A percentile compares a stretch with the other conserved stretches of the same genome.
Conservation (phyloP, 2,797 vertebrate genomes). For the Ceryle rudis region DNA sequence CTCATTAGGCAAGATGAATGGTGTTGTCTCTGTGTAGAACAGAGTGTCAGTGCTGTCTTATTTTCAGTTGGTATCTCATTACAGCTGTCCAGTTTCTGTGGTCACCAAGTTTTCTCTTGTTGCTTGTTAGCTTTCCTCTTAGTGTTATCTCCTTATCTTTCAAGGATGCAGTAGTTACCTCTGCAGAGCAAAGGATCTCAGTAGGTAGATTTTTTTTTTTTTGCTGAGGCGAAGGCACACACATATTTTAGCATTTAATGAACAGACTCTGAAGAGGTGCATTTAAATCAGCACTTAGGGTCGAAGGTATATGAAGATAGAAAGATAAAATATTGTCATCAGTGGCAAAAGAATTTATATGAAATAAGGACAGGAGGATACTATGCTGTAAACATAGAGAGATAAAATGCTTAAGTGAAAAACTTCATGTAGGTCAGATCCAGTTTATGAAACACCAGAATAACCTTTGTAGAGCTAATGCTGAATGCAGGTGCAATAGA, state of each 20-base stretch:
- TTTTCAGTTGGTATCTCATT: conserved; percentile 19
- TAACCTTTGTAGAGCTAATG: background rate
- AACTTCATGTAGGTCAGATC: background rate
- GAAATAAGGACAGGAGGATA: background rate
- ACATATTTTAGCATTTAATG: background rate
- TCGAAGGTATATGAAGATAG: background rate
- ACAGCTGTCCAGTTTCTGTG: background rate
- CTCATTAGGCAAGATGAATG: background rate
- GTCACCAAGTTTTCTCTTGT: background rate
- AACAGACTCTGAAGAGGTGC: background rate
- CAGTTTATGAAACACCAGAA: background rate
- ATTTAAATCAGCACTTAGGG: background rate
- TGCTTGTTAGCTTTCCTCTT: conserved; percentile 6
- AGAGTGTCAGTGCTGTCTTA: background rate
- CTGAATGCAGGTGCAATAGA: background rate
- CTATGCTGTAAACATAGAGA: background rate
- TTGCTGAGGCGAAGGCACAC: background rate
- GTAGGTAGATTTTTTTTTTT: background rate
- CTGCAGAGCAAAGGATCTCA: background rate
- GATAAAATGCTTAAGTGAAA: background rate
- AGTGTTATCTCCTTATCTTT: background rate
- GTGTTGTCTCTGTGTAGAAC: background rate
- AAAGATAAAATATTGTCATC: background rate
- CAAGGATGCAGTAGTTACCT: background rate
- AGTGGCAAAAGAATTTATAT: background rate